Evolutionary conservation across 53 echinoderm and acorn worm genomes (phyloP), one percentile per base, ranked within the genome.

Genomic region (Temnopleurus reevesii): DNA sequence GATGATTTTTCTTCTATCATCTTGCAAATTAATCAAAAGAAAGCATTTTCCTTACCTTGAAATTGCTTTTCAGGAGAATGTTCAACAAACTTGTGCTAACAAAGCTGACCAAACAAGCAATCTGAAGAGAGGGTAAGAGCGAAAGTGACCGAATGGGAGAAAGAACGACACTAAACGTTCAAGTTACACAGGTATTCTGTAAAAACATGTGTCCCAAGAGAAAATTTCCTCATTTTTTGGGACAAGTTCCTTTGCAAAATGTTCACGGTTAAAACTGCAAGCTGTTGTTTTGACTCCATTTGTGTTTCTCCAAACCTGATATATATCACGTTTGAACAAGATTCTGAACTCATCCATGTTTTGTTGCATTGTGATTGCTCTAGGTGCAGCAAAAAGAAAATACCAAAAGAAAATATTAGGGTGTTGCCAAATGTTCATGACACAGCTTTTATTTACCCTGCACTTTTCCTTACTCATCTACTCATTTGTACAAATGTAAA

Each of bases 21-120:
- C 51, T 36, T 83, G 83, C 36, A 47, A 83, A 83, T 83, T 83
- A 55, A 83, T 55, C 55, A 36, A 55, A 18, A 56, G 53, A 83
- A 83, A 35, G 55, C 56, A 36, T 56, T 83, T 83, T 55, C 83
- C 51, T 83, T 55, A 55, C 83, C 18, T 79, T 49, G 46, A 49
- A 79, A 49, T 35, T 49, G 51, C 49, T 83, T 35, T 53, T 36
- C 57, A 12, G 10, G 35, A 83, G 31, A 83, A 83, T 83, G 83
- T 56, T 56, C 35, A 30, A 31, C 55, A 83, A 83, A 83, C 55
- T 83, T 83, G 55, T 38, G 56, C 28, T 55, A 56, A 83, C 12
- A 83, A 83, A 83, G 83, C 83, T 83, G 83, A 10, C 54, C 56
- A 83, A 83, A 83, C 83, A 83, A 8, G 3, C 25, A 49, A 54